Conservation (phyloP, 2,888 invertebrate genomes). For the Trissonchulus latispiculum region DNA sequence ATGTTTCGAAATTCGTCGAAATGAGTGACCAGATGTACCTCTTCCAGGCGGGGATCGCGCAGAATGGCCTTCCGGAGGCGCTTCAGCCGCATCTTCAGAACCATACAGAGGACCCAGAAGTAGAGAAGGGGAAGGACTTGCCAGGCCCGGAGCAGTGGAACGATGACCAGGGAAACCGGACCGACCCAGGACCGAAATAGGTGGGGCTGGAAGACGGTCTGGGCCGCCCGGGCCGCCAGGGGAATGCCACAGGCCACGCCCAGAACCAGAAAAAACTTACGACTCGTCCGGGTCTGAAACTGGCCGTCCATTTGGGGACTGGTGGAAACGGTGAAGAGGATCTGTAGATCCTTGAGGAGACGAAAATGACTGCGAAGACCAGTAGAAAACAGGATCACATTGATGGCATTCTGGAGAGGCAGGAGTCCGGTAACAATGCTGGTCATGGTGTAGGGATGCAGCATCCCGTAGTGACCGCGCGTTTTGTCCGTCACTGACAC, state of each 20-base stretch:
- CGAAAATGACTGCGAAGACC: not conserved
- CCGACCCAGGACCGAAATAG: constrained; percentile 5
- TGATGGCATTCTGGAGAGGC: constrained; percentile 12
- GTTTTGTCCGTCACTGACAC: constrained; percentile 4
- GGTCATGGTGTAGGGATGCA: constrained; percentile 18
- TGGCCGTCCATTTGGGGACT: not conserved
- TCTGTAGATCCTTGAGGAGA: not conserved
- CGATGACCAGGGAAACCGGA: not conserved
- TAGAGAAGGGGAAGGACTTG: constrained; percentile 10
- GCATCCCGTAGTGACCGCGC: not conserved
- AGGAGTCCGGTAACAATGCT: constrained; percentile 10
- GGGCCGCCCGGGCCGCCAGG: constrained; percentile 10
- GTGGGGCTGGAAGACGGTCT: not conserved
- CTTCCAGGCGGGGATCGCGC: not conserved
- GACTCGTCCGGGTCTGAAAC: not conserved
- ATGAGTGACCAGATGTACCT: not conserved
- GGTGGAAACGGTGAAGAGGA: not conserved
- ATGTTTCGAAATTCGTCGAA: constrained; percentile 8
- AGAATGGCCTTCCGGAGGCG: constrained; percentile 1
- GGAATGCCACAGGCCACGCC: not conserved
- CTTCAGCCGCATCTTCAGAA: constrained; percentile 2
- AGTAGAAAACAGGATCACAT: constrained; percentile 10
- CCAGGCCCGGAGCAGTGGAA: constrained; percentile 13
- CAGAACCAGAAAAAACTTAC: constrained; percentile 6
- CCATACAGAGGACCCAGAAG: not conserved